phyloP scores from a whole-genome alignment of 1,140 invertebrate genomes.

The Telenomus remus region DNA sequence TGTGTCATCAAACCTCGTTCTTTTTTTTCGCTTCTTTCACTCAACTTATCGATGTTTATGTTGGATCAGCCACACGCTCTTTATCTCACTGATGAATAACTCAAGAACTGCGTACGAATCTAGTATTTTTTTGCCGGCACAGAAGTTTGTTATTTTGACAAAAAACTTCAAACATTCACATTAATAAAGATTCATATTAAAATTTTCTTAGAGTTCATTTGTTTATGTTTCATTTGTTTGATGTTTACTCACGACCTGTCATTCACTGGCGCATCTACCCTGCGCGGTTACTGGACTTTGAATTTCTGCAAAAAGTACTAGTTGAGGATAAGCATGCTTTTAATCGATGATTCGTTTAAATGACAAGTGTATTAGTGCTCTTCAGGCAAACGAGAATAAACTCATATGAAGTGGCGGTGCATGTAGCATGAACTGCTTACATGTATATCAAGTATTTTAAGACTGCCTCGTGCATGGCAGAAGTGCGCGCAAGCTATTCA shows the following conservation, averaged over 20 bases:
- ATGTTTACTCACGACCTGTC: too few species aligned
- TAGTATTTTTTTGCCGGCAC: conserved; percentile 10
- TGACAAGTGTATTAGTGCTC: conserved; percentile 48
- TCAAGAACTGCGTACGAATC: conserved; percentile 9
- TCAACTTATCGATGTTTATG: conserved; percentile 64
- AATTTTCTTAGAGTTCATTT: too few species aligned
- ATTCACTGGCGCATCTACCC: too few species aligned
- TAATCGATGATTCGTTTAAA: conserved; percentile 60
- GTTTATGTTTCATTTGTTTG: conserved; percentile 34
- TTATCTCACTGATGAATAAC: conserved; percentile 62
- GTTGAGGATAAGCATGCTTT: conserved; percentile 11
- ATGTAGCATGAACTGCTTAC: conserved; percentile 49
- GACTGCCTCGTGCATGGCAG: conserved; percentile 50
- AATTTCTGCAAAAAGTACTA: conserved; percentile 12
- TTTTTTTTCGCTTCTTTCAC: background rate
- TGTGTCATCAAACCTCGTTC: conserved; percentile 45
- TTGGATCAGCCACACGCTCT: conserved; percentile 49
- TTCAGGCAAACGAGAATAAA: conserved; percentile 56
- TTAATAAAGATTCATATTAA: too few species aligned
- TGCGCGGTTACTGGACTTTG: too few species aligned
- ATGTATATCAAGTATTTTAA: conserved; percentile 61
- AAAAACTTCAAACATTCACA: too few species aligned
- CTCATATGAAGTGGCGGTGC: conserved; percentile 46
- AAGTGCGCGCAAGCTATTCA: conserved; percentile 56
- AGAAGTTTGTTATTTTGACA: too few species aligned